Base-by-base conservation (phyloP, 2,797 vertebrate genomes). In the Melanotaenia parkinsoni region DNA sequence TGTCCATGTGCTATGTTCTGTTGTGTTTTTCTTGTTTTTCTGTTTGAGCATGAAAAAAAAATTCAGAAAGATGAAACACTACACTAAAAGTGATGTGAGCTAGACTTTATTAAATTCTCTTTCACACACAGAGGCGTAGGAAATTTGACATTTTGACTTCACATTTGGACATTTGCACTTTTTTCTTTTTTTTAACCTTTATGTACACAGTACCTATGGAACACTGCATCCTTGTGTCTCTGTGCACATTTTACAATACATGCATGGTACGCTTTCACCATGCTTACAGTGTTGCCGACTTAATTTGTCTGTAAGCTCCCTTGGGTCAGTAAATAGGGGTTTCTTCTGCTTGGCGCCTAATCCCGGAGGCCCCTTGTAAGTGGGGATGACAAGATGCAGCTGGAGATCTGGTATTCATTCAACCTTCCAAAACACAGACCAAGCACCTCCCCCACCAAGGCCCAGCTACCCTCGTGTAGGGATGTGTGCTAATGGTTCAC, bases 321-420 rank as follows among this genome's bases (percentile, higher is more conserved):
- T 50, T 28, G 10, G 58, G 62, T 80, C 67, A 63, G 58, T 67
- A 54, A 80, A 81, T 33, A 37, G 9, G 26, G 50, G 70, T 57
- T 67, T 76, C 66, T 63, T 80, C 63, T 59, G 68, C 1, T 10
- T 80, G 73, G 77, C 64, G 73, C 81, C 69, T 72, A 58, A 79
- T 84, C 74, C 67, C 47, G 51, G 82, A 70, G 84, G 82, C 67
- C 76, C 62, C 38, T 72, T 74, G 67, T 63, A 53, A 74, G 69
- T 78, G 61, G 51, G 33, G 76, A 67, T 66, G 81, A 84, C 78
- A 68, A 78, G 74, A 83, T 60, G 63, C 86, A 88, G 82, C 77
- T 84, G 83, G 74, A 80, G 33, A 76, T 81, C 83, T 88, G 86
- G 62, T 72, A 51, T 70, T 84, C 76, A 74, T 76, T 83, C 74